Conservation (phyloP, 2,888 invertebrate species). For the Lagria hirta region DNA sequence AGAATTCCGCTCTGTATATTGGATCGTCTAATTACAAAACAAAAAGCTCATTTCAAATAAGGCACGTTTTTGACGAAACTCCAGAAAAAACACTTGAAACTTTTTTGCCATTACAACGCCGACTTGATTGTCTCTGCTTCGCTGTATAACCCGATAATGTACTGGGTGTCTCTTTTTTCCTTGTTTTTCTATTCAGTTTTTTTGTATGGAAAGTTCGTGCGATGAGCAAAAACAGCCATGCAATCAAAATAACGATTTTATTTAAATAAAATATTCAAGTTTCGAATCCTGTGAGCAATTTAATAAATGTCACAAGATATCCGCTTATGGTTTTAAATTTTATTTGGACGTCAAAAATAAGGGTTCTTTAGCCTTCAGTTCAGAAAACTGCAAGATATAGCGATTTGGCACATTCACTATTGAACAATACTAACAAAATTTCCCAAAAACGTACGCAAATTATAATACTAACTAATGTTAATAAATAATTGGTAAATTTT, state of each 20-base stretch:
- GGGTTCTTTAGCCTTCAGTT: too few relatives aligned
- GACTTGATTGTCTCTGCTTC: too few relatives aligned
- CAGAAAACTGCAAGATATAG: too few relatives aligned
- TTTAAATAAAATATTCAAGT: constrained; percentile 26
- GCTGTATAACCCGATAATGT: too few relatives aligned
- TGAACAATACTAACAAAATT: too few relatives aligned
- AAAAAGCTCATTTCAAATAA: neutral
- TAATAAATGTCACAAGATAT: constrained; percentile 24
- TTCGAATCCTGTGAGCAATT: constrained; percentile 21
- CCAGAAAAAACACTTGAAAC: constrained; percentile 13
- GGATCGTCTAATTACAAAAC: constrained; percentile 25
- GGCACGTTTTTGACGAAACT: neutral
- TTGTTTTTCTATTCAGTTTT: neutral
- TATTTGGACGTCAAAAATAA: too few relatives aligned
- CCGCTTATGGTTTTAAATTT: constrained; percentile 18
- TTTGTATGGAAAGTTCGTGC: neutral
- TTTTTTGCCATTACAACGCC: constrained; percentile 13
- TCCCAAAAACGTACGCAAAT: too few relatives aligned
- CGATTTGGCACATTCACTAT: too few relatives aligned
- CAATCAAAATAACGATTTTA: too few relatives aligned
- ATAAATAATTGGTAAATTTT: too few relatives aligned
- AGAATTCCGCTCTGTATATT: constrained; percentile 22
- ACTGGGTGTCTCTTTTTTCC: too few relatives aligned
- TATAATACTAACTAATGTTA: too few relatives aligned
- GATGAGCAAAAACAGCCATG: neutral